phyloP scores from a whole-genome alignment of 2,888 invertebrate species.

The Leptopilina drosophilae region DNA sequence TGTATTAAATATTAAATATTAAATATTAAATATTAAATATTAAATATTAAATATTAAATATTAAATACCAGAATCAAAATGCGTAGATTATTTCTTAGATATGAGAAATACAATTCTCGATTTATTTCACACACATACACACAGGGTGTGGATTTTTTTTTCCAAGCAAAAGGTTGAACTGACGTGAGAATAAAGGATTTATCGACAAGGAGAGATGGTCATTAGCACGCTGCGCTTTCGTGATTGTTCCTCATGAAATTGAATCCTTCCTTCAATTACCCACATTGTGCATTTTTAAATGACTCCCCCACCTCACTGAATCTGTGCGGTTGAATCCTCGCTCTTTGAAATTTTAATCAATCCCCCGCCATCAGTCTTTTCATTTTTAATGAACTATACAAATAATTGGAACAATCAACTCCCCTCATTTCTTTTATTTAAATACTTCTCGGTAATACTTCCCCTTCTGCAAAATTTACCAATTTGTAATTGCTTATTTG shows the following conservation, averaged over 20 bases:
- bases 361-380: no score
- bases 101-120: constrained; percentile 31
- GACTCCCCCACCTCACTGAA: background rate
- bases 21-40: no score
- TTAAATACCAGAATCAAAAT: constrained; percentile 30
- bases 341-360: constrained; percentile 5
- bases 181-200: constrained; percentile 18
- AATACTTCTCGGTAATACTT: no score
- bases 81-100: background rate
- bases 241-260: constrained; percentile 34
- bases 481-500: no score
- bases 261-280: constrained; percentile 1
- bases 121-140: background rate
- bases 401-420: no score
- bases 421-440: no score
- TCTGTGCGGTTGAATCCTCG: background rate
- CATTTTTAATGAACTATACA: no score
- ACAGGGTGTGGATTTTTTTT: background rate
- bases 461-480: no score
- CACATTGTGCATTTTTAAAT: constrained; percentile 1
- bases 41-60: no score
- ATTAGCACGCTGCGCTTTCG: constrained; percentile 7
- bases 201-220: constrained; percentile 10
- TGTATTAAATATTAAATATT: constrained; percentile 4
- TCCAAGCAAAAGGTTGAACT: constrained; percentile 27